These are phyloP conservation scores for Leptonema lineaticorne DNA, from an alignment of 1,140 invertebrate species.

Conservation along the genomic window DNA sequence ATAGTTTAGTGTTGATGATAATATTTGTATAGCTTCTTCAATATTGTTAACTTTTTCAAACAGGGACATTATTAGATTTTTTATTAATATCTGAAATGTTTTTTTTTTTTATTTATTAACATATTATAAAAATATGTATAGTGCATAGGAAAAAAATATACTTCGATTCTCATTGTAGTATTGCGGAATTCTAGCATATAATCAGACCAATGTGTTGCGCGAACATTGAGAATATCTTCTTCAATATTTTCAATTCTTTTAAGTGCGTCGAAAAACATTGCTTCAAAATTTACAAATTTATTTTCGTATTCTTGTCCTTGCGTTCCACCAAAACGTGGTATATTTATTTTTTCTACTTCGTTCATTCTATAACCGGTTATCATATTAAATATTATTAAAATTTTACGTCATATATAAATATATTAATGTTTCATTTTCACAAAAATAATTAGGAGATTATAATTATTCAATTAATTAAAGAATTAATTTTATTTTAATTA, in stretches of 20 bases:
- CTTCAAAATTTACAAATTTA: constrained; percentile 72
- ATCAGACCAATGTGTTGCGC: constrained; percentile 69
- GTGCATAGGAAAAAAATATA: constrained; percentile 35
- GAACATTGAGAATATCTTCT: constrained; percentile 71
- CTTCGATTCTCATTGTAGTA: constrained; percentile 68
- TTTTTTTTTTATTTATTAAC: not conserved
- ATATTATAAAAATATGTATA: too few species aligned
- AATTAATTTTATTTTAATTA: constrained; percentile 43
- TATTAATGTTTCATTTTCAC: too few species aligned
- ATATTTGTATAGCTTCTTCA: constrained; percentile 69
- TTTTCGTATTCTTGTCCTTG: constrained; percentile 69
- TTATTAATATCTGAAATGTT: constrained; percentile 58
- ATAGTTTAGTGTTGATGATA: constrained; percentile 70
- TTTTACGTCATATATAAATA: not conserved
- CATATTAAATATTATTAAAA: constrained; percentile 14
- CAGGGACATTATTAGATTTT: constrained; percentile 68
- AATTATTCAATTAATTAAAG: too few species aligned
- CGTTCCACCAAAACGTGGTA: constrained; percentile 65
- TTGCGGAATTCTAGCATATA: constrained; percentile 69
- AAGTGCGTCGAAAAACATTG: constrained; percentile 70
- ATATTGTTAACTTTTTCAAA: constrained; percentile 70
- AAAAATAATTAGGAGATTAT: not conserved
- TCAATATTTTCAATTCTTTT: constrained; percentile 60
- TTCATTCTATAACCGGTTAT: constrained; percentile 55
- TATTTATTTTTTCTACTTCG: constrained; percentile 61